A percentile compares a stretch with the other conserved stretches of the same genome.
phyloP scores from a whole-genome alignment of 1,140 invertebrate genomes.

The Uloborus diversus region DNA sequence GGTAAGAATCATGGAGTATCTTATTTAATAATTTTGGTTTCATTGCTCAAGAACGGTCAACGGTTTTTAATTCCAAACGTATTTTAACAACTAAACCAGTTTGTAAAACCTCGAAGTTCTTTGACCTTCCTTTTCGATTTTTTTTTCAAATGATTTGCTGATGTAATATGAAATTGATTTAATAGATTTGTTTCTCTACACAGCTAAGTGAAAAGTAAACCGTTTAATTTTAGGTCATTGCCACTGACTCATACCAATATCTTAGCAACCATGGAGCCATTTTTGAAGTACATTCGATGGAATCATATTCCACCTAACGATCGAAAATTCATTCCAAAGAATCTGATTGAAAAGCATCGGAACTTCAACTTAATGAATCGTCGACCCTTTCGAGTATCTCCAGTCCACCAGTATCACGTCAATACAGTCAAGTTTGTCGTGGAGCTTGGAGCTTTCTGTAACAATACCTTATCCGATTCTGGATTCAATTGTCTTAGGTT shows the following conservation, averaged over 20 bases:
- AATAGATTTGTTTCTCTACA: too few relatives aligned
- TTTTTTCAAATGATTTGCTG: too few relatives aligned
- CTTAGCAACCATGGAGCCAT: constrained; percentile 25
- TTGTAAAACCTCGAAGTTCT: too few relatives aligned
- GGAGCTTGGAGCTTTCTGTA: constrained; percentile 5
- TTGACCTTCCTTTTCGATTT: too few relatives aligned
- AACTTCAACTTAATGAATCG: not conserved
- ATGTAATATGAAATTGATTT: too few relatives aligned
- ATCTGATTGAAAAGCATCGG: not conserved
- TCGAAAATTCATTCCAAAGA: not conserved
- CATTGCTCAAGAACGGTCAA: too few relatives aligned
- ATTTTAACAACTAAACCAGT: too few relatives aligned
- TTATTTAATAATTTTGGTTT: too few relatives aligned
- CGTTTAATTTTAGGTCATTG: not conserved
- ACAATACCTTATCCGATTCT: not conserved
- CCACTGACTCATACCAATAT: constrained; percentile 2
- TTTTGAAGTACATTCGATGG: constrained; percentile 28
- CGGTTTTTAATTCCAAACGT: too few relatives aligned
- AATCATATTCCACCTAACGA: not conserved
- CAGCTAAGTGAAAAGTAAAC: too few relatives aligned
- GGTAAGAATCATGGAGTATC: too few relatives aligned
- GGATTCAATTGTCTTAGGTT: constrained; percentile 5
- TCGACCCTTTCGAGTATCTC: not conserved
- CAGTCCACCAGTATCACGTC: not conserved
- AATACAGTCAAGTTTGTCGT: constrained; percentile 1